Evolutionary conservation across 2,888 invertebrate genomes (phyloP).

Genomic region (Apamea monoglypha): DNA sequence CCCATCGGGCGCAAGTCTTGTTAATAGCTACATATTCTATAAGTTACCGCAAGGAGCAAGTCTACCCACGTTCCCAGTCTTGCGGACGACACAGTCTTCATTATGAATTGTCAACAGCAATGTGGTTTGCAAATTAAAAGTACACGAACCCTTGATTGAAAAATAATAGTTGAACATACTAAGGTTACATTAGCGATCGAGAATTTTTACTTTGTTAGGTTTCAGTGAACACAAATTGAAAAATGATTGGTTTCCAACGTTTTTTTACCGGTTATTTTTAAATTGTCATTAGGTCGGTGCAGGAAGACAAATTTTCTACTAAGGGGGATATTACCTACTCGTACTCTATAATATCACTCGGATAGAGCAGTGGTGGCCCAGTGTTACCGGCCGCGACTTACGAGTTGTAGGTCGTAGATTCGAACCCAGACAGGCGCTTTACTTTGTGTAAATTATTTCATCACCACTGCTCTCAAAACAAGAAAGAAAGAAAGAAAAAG

Average conservation of each 20-base stretch:
- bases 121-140: conserved; percentile 49
- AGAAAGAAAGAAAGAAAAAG: too few species aligned
- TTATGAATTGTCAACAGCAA: conserved; percentile 45
- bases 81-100: conserved; percentile 30
- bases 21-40: neutral
- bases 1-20: neutral
- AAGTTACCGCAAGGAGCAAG: neutral
- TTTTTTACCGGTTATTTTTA: neutral
- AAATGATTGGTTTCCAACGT: neutral
- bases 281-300: neutral
- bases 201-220: neutral
- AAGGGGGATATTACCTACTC: neutral
- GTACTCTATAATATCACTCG: neutral
- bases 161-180: conserved; percentile 50
- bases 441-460: too few species aligned
- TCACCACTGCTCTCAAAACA: too few species aligned
- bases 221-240: neutral
- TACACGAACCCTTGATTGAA: conserved; percentile 51
- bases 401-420: too few species aligned
- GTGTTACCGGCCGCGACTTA: too few species aligned
- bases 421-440: too few species aligned
- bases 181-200: neutral
- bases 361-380: too few species aligned
- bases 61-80: conserved; percentile 35
- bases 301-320: neutral